phyloP scores from a whole-genome alignment of 1,140 invertebrate species.

The Aphidius ervi region DNA sequence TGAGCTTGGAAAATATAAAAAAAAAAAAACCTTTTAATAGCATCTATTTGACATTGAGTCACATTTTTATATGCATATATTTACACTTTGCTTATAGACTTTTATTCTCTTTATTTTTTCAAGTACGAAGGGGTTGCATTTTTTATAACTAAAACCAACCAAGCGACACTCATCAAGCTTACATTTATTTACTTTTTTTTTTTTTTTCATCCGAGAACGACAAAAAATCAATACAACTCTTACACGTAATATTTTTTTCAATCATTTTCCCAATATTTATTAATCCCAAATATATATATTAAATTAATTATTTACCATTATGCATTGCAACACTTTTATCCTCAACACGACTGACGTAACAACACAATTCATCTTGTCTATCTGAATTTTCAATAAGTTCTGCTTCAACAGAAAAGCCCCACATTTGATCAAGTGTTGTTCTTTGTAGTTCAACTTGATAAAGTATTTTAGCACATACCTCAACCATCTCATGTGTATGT shows the following conservation, averaged over 20 bases:
- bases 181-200: no score
- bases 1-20: no score
- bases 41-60: no score
- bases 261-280: constrained; percentile 4
- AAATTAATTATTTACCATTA: constrained; percentile 68
- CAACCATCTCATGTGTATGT: constrained; percentile 91
- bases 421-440: constrained; percentile 87
- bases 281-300: not conserved
- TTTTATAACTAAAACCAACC: no score
- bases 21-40: no score
- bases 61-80: no score
- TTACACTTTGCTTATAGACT: no score
- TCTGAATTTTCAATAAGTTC: constrained; percentile 94
- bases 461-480: constrained; percentile 93
- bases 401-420: constrained; percentile 96
- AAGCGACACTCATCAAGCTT: no score
- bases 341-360: constrained; percentile 92
- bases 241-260: constrained; percentile 1
- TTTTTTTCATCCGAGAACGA: not conserved
- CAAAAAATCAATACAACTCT: not conserved
- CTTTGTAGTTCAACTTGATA: constrained; percentile 93
- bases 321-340: constrained; percentile 92
- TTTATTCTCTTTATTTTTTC: no score
- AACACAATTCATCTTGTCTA: constrained; percentile 92
- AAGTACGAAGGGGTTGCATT: no score